These are phyloP conservation scores for cattle (Bos taurus) DNA, from an alignment of 2,113 vertebrate genomes.

Conservation along the genomic window DNA sequence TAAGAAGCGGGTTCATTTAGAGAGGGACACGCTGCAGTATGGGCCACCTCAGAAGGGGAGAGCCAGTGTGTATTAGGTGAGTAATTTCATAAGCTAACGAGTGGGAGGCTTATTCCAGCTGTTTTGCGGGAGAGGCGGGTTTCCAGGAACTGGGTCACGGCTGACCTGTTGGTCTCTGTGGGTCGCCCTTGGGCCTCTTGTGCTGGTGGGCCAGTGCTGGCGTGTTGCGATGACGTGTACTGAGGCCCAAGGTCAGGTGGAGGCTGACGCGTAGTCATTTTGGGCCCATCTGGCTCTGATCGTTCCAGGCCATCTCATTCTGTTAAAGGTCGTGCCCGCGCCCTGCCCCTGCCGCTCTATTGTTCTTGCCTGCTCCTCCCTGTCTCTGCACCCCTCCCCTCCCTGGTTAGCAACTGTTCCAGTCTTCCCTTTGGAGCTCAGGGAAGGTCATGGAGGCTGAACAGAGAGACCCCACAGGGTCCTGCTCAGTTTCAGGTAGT, in stretches of 20 bases:
- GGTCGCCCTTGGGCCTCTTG: fast-evolving
- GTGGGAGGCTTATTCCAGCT: background rate
- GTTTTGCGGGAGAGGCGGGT: background rate
- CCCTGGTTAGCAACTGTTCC: background rate
- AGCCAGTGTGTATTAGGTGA: background rate
- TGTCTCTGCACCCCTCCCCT: too few species aligned
- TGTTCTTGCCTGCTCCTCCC: background rate
- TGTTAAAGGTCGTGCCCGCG: fast-evolving
- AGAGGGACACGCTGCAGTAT: background rate
- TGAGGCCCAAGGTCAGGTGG: background rate
- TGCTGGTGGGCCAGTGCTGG: background rate
- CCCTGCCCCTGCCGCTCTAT: background rate
- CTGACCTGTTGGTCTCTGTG: background rate
- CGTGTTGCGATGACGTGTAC: background rate
- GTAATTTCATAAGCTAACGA: background rate
- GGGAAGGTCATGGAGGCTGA: background rate
- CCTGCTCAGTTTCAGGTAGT: background rate
- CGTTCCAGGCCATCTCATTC: fast-evolving
- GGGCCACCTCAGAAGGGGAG: background rate
- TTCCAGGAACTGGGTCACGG: background rate
- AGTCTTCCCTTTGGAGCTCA: background rate
- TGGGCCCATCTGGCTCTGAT: background rate
- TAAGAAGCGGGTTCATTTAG: background rate
- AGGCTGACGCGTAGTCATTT: background rate
- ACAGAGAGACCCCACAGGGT: background rate